These are phyloP conservation scores for Eublepharis macularius DNA, from an alignment of 2,113 vertebrate genomes.

Conservation along the genomic window DNA sequence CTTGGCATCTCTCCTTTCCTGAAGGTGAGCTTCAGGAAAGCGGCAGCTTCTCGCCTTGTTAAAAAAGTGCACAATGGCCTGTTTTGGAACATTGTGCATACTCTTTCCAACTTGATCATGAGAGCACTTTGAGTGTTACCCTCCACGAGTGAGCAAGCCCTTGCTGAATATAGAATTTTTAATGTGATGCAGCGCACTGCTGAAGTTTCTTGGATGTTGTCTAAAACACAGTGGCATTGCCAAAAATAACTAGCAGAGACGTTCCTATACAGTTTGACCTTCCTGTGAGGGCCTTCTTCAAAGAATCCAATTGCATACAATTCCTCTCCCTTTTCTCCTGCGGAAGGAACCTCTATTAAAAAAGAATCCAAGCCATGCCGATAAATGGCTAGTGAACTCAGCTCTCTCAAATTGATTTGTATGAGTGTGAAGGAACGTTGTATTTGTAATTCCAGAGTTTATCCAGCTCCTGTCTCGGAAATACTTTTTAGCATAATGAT, in stretches of 20 bases:
- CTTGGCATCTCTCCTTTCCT: not conserved
- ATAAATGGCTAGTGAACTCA: not conserved
- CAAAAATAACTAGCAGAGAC: not conserved
- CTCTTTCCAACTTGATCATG: accelerated
- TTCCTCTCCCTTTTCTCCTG: too few species aligned
- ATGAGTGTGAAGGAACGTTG: accelerated
- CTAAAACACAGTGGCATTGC: accelerated
- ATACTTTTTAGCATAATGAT: not conserved
- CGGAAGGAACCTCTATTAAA: too few species aligned
- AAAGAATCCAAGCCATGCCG: not conserved
- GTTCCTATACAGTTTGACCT: not conserved
- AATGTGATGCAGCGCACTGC: not conserved
- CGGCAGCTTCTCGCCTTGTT: accelerated
- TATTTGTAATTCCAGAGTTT: not conserved
- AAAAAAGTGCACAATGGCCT: not conserved
- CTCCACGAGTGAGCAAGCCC: not conserved
- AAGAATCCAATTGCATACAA: not conserved
- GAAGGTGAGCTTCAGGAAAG: not conserved
- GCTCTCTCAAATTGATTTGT: not conserved
- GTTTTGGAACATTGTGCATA: not conserved
- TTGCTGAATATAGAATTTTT: not conserved
- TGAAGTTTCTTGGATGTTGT: not conserved
- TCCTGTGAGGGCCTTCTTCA: not conserved
- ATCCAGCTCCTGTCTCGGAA: not conserved
- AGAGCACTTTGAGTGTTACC: not conserved